Evolutionary conservation across 2,888 invertebrate species (phyloP), one percentile per base, ranked within the genome.

Genomic region (Melanargia galathea): DNA sequence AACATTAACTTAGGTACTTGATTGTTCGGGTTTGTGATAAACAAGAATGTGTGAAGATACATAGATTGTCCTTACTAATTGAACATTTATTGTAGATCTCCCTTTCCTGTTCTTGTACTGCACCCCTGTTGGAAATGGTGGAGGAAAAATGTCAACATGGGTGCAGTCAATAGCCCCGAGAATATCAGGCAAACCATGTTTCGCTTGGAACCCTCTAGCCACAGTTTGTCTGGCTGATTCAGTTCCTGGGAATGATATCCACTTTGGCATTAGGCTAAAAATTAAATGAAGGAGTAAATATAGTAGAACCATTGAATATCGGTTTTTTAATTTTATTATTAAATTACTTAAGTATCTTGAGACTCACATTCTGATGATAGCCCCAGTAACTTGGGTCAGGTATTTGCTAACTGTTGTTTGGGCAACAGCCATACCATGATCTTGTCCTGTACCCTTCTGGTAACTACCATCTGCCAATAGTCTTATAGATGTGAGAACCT

Each of bases 391-490:
- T 35, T 35, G 35, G 35, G 35, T 35, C 35, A 35, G 13, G n/a
- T 35, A 35, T 35, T 35, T 35, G 35, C 35, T 35, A 13, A 35
- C 35, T 11, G 35, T 35, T 13, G 35, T 35, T 35, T 35, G 35
- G 11, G n/a, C 11, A 35, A 35, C 35, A 35, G 20, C 20, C 45
- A 45, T 18, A 2, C 20, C 45, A 45, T 45, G 45, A 20, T 45
- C 45, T 45, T 45, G 45, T 10, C 45, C 45, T 20, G 45, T 45
- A 18, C 45, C 45, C 10, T 20, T 18, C 20, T 45, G 45, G 16
- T 45, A 45, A 10, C 45, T 45, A 45, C 45, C 20, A 18, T 45
- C 45, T 11, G 20, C 45, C 16, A 45, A 45, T 8, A 45, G 20
- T 20, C 22, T 45, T 7, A 45, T 20, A 45, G 22, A 7, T 7